Conservation (phyloP, 2,888 invertebrate genomes). For the Tetropium fuscum region DNA sequence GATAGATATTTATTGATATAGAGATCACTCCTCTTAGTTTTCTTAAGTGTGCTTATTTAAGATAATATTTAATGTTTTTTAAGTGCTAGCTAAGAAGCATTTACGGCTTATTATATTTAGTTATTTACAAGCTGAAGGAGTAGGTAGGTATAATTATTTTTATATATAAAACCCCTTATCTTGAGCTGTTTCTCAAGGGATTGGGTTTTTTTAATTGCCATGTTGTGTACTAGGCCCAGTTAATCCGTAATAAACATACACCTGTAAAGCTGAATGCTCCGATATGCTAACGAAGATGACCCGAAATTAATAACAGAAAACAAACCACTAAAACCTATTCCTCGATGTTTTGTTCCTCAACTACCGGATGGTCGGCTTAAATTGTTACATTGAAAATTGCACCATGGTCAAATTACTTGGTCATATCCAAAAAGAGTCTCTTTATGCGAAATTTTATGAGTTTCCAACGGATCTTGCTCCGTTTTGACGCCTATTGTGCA, state of each 20-base stretch:
- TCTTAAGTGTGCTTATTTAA: too few relatives aligned
- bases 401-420: constrained; percentile 31
- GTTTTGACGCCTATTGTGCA: constrained; percentile 17
- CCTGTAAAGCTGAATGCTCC: constrained; percentile 28
- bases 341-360: constrained; percentile 31
- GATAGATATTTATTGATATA: too few relatives aligned
- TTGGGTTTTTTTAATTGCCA: too few relatives aligned
- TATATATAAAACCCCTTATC: too few relatives aligned
- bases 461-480: constrained; percentile 15
- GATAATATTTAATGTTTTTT: too few relatives aligned
- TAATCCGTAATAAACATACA: constrained; percentile 39
- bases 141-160: too few relatives aligned
- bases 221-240: constrained; percentile 20
- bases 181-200: too few relatives aligned
- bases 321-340: constrained; percentile 35
- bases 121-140: too few relatives aligned
- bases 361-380: constrained; percentile 20
- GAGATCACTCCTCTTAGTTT: too few relatives aligned
- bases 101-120: too few relatives aligned
- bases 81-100: too few relatives aligned
- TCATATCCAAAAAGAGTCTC: constrained; percentile 26
- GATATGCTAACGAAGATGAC: constrained; percentile 35
- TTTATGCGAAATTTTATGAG: constrained; percentile 11
- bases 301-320: constrained; percentile 17
- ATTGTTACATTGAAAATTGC: constrained; percentile 30